phyloP scores from a whole-genome alignment of 2,797 vertebrate species.

The Amazonetta brasiliensis region DNA sequence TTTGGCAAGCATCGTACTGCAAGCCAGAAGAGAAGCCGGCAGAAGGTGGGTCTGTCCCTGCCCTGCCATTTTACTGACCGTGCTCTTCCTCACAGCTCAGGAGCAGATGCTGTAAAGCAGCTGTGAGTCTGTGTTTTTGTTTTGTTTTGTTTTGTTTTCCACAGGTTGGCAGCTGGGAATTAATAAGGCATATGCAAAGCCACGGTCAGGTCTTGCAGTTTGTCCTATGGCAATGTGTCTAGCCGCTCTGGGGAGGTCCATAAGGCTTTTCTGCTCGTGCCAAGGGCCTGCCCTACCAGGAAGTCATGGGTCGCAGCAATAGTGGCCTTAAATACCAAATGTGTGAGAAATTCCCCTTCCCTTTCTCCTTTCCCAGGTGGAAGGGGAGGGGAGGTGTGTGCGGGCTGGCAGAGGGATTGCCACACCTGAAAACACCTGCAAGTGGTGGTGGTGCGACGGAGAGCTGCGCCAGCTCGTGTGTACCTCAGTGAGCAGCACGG shows the following conservation, averaged over 20 bases:
- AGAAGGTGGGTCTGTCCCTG: background rate
- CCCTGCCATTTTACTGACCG: no score
- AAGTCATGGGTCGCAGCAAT: background rate
- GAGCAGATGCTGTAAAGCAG: background rate
- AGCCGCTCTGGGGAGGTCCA: background rate
- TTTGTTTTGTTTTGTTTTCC: background rate
- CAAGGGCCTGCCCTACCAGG: background rate
- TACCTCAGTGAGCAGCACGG: fast-evolving
- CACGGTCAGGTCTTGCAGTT: background rate
- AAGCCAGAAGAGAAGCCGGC: background rate
- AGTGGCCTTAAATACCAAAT: background rate
- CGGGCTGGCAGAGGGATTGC: fast-evolving
- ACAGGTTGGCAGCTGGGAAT: background rate
- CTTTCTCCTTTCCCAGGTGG: background rate
- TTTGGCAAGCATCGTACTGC: background rate
- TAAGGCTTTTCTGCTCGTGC: background rate
- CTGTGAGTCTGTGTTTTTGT: background rate
- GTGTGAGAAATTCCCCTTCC: background rate
- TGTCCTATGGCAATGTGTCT: background rate
- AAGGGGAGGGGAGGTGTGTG: background rate
- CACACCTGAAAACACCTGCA: background rate
- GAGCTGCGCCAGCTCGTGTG: background rate
- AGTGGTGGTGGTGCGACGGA: background rate
- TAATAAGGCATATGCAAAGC: background rate
- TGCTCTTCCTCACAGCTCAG: background rate